Conservation (phyloP, 2,797 vertebrate species). For the Enteromius afrohamiltoni region DNA sequence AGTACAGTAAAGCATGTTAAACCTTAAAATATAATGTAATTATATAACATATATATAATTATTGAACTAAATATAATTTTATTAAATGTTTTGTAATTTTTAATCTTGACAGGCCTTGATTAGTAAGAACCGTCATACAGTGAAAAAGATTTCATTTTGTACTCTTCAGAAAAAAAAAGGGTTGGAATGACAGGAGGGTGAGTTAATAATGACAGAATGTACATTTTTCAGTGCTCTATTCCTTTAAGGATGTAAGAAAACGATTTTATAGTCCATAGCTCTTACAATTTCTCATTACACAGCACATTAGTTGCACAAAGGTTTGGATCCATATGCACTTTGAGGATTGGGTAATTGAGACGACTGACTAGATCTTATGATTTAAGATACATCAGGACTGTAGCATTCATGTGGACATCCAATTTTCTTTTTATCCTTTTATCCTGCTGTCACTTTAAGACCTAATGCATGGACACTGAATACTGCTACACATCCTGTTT, state of each 20-base stretch:
- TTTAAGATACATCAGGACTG: neutral
- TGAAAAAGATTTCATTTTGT: neutral
- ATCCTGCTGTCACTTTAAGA: neutral
- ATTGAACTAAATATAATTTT: neutral
- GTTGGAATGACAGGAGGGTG: neutral
- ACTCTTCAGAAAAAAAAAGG: neutral
- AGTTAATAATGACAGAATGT: constrained; percentile 4
- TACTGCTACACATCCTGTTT: neutral
- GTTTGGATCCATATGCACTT: neutral
- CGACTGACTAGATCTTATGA: neutral
- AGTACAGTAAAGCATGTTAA: neutral
- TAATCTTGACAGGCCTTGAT: neutral
- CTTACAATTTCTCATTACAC: constrained; percentile 8
- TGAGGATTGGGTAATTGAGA: neutral
- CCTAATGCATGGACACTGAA: neutral
- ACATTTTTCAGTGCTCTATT: neutral
- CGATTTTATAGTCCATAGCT: neutral
- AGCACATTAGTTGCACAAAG: neutral
- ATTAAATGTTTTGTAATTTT: neutral
- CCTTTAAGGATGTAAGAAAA: neutral
- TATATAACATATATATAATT: too few relatives aligned
- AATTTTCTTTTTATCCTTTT: neutral
- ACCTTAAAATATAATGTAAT: neutral
- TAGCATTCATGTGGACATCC: neutral
- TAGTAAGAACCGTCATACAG: neutral